Evolutionary conservation across 2,888 invertebrate genomes (phyloP), one percentile per base, ranked within the genome.

Genomic region (Cyclophora punctaria): DNA sequence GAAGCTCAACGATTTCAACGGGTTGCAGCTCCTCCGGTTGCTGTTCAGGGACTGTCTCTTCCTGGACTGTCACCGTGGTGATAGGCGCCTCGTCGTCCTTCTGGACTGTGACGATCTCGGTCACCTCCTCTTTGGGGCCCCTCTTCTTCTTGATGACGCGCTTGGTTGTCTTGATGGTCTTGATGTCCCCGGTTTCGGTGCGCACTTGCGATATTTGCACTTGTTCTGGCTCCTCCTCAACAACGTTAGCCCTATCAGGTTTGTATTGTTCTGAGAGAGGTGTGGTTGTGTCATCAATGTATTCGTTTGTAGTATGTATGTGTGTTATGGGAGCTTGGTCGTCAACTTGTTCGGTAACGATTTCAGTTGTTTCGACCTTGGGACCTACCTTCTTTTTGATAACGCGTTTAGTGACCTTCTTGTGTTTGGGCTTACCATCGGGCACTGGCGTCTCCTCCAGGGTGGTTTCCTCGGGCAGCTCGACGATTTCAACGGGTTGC

Each of bases 111-210:
- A 60, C 62, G 0, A 60, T 66, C 52, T 69, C 68, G 0, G 67
- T 67, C 0, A 67, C 49, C 56, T 70, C 66, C 35, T 60, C 54
- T 45, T 68, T 62, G 47, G 65, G 42, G 56, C 69, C 65, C 41
- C 63, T 51, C 5, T 60, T 65, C 44, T 66, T 88, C 61, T 83
- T 87, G 7, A 89, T 84, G 2, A 82, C 67, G 50, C 81, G 78
- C 6, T 60, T 62, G 0, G 55, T 63, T 4, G 67, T 58, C 47
- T 58, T 60, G 1, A 57, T 34, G 4, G 58, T 67, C 52, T 78
- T 79, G 3, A 69, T 44, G 1, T 63, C 61, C 2, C 62, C 65
- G 2, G 53, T 53, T 34, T 60, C 53, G 0, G 63, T 57, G 0
- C 49, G 53, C 1, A 62, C 51, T 51, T 60, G 55, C 0, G 56